A percentile compares a stretch with the other conserved stretches of the same genome.
Conservation (phyloP, 1,140 invertebrate genomes). For the Diploscapter pachys region DNA sequence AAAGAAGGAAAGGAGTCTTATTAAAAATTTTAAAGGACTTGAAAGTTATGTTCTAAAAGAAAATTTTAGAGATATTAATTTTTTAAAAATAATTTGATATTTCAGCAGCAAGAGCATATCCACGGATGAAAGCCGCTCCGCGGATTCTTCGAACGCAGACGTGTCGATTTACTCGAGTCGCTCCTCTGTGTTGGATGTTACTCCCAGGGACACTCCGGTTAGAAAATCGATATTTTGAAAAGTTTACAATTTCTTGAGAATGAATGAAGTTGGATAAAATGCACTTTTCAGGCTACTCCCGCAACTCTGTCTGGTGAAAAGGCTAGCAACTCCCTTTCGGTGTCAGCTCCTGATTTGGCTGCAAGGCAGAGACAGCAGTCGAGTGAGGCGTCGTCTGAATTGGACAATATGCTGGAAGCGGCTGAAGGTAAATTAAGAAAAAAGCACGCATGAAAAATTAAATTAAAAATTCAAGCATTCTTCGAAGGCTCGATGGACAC, state of each 20-base stretch:
- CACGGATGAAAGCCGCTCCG: neutral
- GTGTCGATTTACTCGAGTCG: neutral
- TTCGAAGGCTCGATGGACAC: slow-evolving; percentile 24
- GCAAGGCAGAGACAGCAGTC: slow-evolving; percentile 24
- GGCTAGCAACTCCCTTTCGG: slow-evolving; percentile 15
- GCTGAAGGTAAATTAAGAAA: neutral
- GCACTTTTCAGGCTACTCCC: too few relatives aligned
- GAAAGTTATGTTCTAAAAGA: too few relatives aligned
- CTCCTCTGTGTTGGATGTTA: neutral
- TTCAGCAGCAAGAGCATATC: too few relatives aligned
- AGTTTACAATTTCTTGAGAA: too few relatives aligned
- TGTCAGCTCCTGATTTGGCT: slow-evolving; percentile 30
- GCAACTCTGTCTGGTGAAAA: too few relatives aligned
- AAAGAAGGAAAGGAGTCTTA: too few relatives aligned
- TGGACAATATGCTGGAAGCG: slow-evolving; percentile 6
- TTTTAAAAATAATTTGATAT: too few relatives aligned
- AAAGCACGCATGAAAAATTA: neutral
- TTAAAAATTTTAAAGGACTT: too few relatives aligned
- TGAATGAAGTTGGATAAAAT: too few relatives aligned
- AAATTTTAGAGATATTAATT: too few relatives aligned
- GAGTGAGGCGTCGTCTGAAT: neutral
- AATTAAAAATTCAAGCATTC: too few relatives aligned
- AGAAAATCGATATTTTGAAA: slow-evolving; percentile 8
- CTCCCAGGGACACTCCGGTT: slow-evolving; percentile 15
- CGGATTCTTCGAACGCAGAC: neutral